These are phyloP conservation scores for Fukomys damarensis DNA, from an alignment of 2,113 vertebrate species.

Conservation along the genomic window DNA sequence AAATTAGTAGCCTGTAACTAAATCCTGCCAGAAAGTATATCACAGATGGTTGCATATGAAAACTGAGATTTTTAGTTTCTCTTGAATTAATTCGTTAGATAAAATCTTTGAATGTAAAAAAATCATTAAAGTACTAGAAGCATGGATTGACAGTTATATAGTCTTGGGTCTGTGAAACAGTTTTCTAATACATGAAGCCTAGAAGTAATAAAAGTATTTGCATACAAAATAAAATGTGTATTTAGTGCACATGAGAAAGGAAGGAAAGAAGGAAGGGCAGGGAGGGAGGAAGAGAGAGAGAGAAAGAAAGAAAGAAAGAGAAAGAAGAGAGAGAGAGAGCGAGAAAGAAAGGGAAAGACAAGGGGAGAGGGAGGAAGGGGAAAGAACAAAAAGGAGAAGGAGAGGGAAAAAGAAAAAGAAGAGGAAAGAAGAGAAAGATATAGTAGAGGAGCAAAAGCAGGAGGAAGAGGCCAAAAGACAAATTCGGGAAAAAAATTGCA, in stretches of 20 bases:
- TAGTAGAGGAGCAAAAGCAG: background rate
- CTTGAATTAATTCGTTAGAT: slow-evolving; percentile 43
- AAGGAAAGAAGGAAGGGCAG: background rate
- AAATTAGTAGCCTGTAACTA: background rate
- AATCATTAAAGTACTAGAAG: background rate
- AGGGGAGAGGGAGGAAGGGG: background rate
- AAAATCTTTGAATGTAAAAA: slow-evolving; percentile 33
- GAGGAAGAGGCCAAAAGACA: background rate
- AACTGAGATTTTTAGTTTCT: background rate
- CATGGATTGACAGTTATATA: slow-evolving; percentile 4
- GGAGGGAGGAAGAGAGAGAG: background rate
- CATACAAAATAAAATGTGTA: slow-evolving; percentile 11
- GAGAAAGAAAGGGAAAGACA: background rate
- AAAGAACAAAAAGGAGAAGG: too few species aligned
- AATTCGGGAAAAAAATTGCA: background rate
- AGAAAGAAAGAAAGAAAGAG: background rate
- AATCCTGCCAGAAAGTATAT: background rate
- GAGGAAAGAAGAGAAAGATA: background rate
- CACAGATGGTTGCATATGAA: background rate
- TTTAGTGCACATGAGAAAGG: background rate
- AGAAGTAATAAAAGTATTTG: slow-evolving; percentile 6
- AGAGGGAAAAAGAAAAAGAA: background rate
- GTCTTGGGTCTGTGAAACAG: background rate
- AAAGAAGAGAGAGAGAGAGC: background rate
- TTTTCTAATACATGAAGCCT: background rate